Percentiles rank a stretch among this genome's conserved stretches.
Conservation (phyloP, 2,797 vertebrate species). For the Phoeniculus purpureus region DNA sequence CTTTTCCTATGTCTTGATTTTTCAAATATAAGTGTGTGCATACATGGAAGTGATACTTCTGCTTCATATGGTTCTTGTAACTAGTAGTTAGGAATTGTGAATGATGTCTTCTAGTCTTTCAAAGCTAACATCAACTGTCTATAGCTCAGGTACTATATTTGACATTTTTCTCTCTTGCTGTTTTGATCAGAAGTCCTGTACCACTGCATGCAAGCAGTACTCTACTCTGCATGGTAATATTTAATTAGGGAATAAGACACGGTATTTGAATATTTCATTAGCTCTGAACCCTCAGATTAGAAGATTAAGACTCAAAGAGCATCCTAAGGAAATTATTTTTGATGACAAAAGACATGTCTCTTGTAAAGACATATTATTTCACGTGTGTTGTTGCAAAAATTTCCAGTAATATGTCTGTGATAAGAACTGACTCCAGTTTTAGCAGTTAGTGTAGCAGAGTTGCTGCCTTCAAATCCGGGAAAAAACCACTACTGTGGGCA, state of each 20-base stretch:
- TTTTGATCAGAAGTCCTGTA: constrained; percentile 54
- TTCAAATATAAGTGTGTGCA: neutral
- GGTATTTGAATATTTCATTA: constrained; percentile 40
- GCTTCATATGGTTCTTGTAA: neutral
- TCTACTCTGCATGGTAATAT: neutral
- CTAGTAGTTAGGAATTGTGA: constrained; percentile 1
- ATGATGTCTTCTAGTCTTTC: constrained; percentile 16
- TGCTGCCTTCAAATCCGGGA: neutral
- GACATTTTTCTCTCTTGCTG: constrained; percentile 36
- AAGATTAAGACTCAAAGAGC: neutral
- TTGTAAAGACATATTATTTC: neutral
- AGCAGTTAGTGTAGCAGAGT: neutral
- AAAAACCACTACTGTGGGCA: neutral
- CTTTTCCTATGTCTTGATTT: neutral
- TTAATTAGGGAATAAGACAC: neutral
- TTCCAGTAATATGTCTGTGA: neutral
- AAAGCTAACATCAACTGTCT: neutral
- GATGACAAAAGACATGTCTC: neutral
- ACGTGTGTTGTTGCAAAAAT: neutral
- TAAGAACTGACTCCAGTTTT: neutral
- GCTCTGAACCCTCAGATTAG: neutral
- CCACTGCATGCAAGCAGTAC: constrained; percentile 3
- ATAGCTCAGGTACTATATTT: neutral
- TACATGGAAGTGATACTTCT: neutral
- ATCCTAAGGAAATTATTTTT: constrained; percentile 19